Conservation (phyloP, 2,113 vertebrate genomes). For the Chloropsis hardwickii region DNA sequence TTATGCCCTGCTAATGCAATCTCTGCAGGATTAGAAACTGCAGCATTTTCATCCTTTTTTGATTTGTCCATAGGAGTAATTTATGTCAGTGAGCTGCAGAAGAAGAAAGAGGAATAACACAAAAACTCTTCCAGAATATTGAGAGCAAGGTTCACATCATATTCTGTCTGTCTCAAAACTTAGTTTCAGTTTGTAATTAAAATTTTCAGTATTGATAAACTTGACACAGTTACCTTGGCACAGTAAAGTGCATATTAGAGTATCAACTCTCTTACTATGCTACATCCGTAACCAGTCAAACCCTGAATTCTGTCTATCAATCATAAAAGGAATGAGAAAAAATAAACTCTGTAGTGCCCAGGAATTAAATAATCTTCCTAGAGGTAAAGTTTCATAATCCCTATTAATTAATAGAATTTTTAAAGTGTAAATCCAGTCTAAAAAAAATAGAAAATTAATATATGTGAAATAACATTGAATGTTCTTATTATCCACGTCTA, state of each 20-base stretch:
- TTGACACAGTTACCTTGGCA: not conserved
- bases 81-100: not conserved
- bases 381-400: not conserved
- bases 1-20: not conserved
- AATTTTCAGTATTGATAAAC: not conserved
- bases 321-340: not conserved
- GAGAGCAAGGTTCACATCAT: not conserved
- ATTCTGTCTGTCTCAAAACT: not conserved
- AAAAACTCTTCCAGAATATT: not conserved
- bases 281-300: not conserved
- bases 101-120: not conserved
- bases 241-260: not conserved
- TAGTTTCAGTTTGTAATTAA: not conserved
- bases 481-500: not conserved
- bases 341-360: not conserved
- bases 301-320: accelerated
- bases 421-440: not conserved
- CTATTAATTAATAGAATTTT: not conserved
- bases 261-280: not conserved
- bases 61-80: not conserved
- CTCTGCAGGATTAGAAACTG: not conserved
- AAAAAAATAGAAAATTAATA: not conserved
- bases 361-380: not conserved
- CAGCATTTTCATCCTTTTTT: not conserved
- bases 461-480: not conserved